Percentiles rank a stretch among this genome's conserved stretches.
phyloP scores from a whole-genome alignment of 2,888 invertebrate genomes.

The Trichogramma dendrolimi region DNA sequence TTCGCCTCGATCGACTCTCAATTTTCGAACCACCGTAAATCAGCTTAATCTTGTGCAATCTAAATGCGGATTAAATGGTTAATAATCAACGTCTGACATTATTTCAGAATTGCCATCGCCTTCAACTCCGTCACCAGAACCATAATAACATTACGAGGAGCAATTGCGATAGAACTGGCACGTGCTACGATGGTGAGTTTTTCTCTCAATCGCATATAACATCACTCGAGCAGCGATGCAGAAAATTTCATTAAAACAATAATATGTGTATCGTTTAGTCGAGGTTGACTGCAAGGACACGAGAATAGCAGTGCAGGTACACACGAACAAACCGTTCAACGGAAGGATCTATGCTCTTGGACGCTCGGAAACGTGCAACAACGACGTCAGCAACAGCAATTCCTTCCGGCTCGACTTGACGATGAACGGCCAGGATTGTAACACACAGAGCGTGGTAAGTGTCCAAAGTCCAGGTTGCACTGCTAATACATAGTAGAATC shows the following conservation, averaged over 20 bases:
- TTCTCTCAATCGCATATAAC: background rate
- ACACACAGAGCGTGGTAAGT: constrained; percentile 91
- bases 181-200: constrained; percentile 83
- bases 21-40: too few relatives aligned
- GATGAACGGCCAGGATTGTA: constrained; percentile 91
- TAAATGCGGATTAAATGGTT: too few relatives aligned
- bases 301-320: constrained; percentile 85
- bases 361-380: constrained; percentile 90
- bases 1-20: too few relatives aligned
- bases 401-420: constrained; percentile 87
- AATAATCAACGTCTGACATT: too few relatives aligned
- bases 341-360: constrained; percentile 91
- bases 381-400: constrained; percentile 88
- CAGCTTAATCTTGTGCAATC: too few relatives aligned
- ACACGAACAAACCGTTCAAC: constrained; percentile 91
- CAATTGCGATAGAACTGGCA: constrained; percentile 91
- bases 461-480: background rate
- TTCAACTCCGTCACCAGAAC: constrained; percentile 10
- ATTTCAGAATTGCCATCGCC: background rate
- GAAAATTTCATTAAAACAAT: background rate
- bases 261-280: constrained; percentile 58
- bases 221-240: background rate
- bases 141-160: constrained; percentile 51
- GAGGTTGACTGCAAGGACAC: constrained; percentile 93
- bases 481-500: background rate